Evolutionary conservation across 2,888 invertebrate species (phyloP).

Genomic region (Autographa pulchrina): DNA sequence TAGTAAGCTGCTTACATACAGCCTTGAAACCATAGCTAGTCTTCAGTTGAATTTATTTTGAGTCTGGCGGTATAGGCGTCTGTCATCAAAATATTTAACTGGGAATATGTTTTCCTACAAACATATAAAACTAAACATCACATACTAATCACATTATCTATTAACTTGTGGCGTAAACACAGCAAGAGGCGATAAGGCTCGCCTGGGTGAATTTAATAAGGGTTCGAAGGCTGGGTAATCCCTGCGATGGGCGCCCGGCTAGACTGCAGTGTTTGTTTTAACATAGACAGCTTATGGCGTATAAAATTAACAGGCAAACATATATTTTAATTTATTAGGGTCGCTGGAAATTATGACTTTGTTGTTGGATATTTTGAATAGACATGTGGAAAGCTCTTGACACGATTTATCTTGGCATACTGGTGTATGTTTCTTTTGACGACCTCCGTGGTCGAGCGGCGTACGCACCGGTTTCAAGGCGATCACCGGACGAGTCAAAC

Average conservation of each 20-base stretch:
- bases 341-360: neutral
- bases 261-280: neutral
- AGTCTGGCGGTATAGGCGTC: too few species aligned
- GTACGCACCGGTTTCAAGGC: too few species aligned
- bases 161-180: constrained; percentile 18
- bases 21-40: too few species aligned
- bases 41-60: too few species aligned
- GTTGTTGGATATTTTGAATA: neutral
- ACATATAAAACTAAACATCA: constrained; percentile 5
- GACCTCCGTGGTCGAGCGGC: too few species aligned
- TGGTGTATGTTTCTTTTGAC: too few species aligned
- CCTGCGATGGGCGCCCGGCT: constrained; percentile 10
- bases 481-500: too few species aligned
- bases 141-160: constrained; percentile 22
- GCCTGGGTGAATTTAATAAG: constrained; percentile 49
- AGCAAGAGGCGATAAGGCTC: constrained; percentile 35
- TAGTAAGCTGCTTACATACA: too few species aligned
- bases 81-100: too few species aligned
- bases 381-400: too few species aligned
- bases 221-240: constrained; percentile 35
- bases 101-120: too few species aligned
- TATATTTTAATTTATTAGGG: neutral
- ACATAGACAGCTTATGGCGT: neutral
- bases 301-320: neutral
- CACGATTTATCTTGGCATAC: too few species aligned